Evolutionary conservation across 2,888 invertebrate genomes (phyloP).

Genomic region (Eugnorisma glareosa): DNA sequence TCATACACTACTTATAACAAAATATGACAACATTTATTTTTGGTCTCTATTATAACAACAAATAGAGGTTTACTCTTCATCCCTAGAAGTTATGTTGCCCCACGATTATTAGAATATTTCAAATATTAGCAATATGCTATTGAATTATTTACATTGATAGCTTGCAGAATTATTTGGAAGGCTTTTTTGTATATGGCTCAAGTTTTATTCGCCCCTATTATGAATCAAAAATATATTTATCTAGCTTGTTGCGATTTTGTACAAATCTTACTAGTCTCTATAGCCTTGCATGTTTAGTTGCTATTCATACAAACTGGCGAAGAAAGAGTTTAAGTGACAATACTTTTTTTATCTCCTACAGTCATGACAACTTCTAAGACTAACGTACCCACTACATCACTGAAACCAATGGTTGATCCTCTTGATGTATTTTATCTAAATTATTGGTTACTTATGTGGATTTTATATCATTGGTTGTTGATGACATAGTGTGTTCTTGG

Average conservation of each 20-base stretch:
- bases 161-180: constrained; percentile 38
- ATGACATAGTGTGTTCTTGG: constrained; percentile 16
- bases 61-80: constrained; percentile 18
- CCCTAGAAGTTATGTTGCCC: constrained; percentile 24
- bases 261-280: constrained; percentile 70
- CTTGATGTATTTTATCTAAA: not conserved
- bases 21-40: constrained; percentile 47
- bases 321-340: constrained; percentile 41
- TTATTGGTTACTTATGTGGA: not conserved
- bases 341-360: constrained; percentile 46
- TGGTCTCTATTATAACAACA: constrained; percentile 49
- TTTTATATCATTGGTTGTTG: constrained; percentile 8
- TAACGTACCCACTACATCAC: constrained; percentile 14
- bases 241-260: constrained; percentile 63
- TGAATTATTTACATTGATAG: constrained; percentile 40
- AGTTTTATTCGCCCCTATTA: constrained; percentile 29
- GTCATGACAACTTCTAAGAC: constrained; percentile 57
- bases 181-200: constrained; percentile 29
- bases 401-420: not conserved
- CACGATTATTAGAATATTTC: constrained; percentile 29
- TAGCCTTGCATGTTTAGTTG: constrained; percentile 60
- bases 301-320: constrained; percentile 23
- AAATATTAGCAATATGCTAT: constrained; percentile 46
- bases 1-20: constrained; percentile 54
- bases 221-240: constrained; percentile 51